Percentiles rank a stretch among this genome's conserved stretches.
Evolutionary conservation across 1,140 invertebrate genomes (phyloP).

Genomic region (Drosophila bifasciata): DNA sequence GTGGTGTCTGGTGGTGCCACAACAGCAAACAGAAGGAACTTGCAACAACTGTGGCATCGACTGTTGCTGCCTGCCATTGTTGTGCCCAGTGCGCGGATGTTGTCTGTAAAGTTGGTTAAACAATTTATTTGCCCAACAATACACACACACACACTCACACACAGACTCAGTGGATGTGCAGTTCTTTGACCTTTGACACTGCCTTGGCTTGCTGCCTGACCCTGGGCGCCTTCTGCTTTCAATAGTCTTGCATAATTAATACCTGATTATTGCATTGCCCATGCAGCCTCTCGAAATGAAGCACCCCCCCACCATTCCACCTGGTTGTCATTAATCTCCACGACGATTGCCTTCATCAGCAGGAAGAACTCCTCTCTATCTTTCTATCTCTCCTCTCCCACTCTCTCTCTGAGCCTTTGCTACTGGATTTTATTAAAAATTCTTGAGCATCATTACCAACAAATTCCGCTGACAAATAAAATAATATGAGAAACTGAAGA

Average conservation of each 20-base stretch:
- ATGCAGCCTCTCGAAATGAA: conserved; percentile 21
- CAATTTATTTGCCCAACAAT: conserved; percentile 48
- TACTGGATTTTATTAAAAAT: conserved; percentile 42
- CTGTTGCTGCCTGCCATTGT: neutral
- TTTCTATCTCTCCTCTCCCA: no score
- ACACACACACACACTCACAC: conserved; percentile 3
- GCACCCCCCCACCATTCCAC: no score
- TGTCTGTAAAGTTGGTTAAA: conserved; percentile 64
- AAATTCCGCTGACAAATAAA: conserved; percentile 38
- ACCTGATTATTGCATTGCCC: conserved; percentile 50
- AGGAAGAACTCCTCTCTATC: neutral
- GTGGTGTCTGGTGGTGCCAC: conserved; percentile 1
- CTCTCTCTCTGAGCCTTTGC: neutral
- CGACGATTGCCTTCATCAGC: conserved; percentile 37
- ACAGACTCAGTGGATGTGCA: conserved; percentile 3
- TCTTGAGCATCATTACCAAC: conserved; percentile 47
- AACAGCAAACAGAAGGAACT: conserved; percentile 4
- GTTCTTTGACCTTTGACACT: conserved; percentile 56
- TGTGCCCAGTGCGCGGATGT: conserved; percentile 31
- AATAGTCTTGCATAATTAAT: conserved; percentile 38
- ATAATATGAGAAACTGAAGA: conserved; percentile 31
- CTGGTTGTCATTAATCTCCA: conserved; percentile 30
- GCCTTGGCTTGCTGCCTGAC: conserved; percentile 6
- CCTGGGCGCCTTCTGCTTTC: no score
- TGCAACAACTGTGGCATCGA: conserved; percentile 35